Base-by-base conservation (phyloP, 1,140 invertebrate genomes). In the Magallana ariakensis region DNA sequence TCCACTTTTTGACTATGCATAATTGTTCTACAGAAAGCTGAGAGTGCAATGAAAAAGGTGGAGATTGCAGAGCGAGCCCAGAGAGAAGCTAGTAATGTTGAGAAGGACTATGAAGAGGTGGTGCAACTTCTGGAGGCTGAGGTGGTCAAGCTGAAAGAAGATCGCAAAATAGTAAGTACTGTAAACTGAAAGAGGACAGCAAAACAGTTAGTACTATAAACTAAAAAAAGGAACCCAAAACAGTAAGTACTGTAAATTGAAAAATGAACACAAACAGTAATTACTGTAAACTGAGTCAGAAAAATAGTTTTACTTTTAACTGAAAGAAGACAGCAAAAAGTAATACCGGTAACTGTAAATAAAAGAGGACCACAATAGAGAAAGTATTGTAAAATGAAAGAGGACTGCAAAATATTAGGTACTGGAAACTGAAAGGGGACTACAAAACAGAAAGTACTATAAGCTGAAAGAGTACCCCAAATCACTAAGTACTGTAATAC, bases 21-120 rank as follows among this genome's bases (percentile, higher is more conserved):
- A 46, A 4, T 46, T 46, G 5, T 46, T 26, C 10, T 85, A 3
- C 87, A 94, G 93, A 91, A 93, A 87, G 92, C 93, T 13, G 92
- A 93, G 66, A 89, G 91, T 62, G 92, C 92, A 11, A 91, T 93
- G 53, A 94, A 89, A 22, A 94, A 94, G 83, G 89, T 94, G 8
- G 92, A 92, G 60, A 87, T 94, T 75, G 93, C 93, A 15, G 93
- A 94, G 53, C 88, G 94, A 85, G 94, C 94, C 10, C 93, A 94
- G 90, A 89, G 91, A 62, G 93, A 91, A 22, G 94, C 94, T 0
- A 90, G 93, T 16, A 92, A 89, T 57, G 92, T 93, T 89, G 94
- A 94, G 87, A 89, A 94, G 33, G 94, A 94, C 82, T 94, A 94
- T 87, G 94, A 94, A 83, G 93, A 94, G 80, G 94, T 94, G 5